A percentile compares a stretch with the other conserved stretches of the same genome.
Conservation (phyloP, 2,797 vertebrate genomes). For the Enteromius afrohamiltoni region DNA sequence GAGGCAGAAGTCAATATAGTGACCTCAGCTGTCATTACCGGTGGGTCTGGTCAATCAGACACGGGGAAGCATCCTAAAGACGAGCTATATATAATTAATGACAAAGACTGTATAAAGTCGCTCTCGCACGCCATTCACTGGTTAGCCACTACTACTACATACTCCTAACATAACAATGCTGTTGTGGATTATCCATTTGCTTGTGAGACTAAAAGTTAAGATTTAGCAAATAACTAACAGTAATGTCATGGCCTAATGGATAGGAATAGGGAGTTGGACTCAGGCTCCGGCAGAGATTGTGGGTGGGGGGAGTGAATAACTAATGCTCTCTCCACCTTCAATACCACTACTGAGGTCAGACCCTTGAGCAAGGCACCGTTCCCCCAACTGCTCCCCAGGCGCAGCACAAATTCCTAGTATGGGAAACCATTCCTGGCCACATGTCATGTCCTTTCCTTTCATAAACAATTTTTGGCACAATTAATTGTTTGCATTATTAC, state of each 20-base stretch:
- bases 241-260: neutral
- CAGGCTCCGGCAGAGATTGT: too few species aligned
- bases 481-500: neutral
- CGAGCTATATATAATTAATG: conserved; percentile 71
- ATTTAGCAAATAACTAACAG: neutral
- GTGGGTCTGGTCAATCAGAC: conserved; percentile 63
- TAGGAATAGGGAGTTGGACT: too few species aligned
- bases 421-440: too few species aligned
- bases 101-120: conserved; percentile 40
- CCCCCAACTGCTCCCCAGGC: too few species aligned
- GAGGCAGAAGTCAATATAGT: conserved; percentile 61
- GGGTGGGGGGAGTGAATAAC: too few species aligned
- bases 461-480: neutral
- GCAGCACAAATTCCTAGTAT: too few species aligned
- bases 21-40: conserved; percentile 72
- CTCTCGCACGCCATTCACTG: neutral
- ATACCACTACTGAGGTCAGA: too few species aligned
- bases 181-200: neutral
- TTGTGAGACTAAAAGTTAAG: neutral
- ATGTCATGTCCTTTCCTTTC: too few species aligned
- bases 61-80: conserved; percentile 61
- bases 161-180: neutral
- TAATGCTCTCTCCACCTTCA: too few species aligned
- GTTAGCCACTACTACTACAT: neutral
- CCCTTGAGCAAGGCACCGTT: too few species aligned